Base-by-base conservation (phyloP, 2,888 invertebrate species). In the Eilema depressum region DNA sequence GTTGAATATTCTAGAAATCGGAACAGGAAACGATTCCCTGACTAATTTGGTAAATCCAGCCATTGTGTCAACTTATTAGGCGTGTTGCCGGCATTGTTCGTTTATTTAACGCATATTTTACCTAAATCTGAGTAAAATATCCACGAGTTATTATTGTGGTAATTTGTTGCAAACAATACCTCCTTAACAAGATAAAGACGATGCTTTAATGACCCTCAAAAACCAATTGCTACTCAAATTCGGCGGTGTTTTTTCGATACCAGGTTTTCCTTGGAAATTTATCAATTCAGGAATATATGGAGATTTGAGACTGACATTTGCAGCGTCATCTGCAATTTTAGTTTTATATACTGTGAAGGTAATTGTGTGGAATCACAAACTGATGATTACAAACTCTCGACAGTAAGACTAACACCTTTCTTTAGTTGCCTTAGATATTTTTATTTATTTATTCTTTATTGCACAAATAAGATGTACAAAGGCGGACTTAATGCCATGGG, bases 21-120 rank as follows among this genome's bases (percentile, higher is more conserved):
- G 63, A 53, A 23, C 70, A 72, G 72, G 56, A 75, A 76, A 76
- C 70, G 57, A 64, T 73, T 71, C 70, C 62, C 70, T 71, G 78
- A 79, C 86, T 69, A 73, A 84, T 77, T 83, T 80, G 84, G 85
- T 78, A 83, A 85, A 83, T 76, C 75, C 76, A 66, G 64, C 77
- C 75, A 86, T 87, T 87, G 84, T 87, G 74, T 81, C 25, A 61
- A 60, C 70, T 59, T 68, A 80, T 66, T 79, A 70, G 81, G 82
- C 81, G 81, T 78, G 77, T 80, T 73, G 76, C 66, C 37, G 3
- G 17, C 61, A 11, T 41, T 61, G 30, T 61, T 61, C 61, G 10
- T 61, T 23, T 5, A 26, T 26, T 59, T 23, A 59, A 59, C 26
- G 57, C 23, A 59, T 53, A 53, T 2, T 53, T 53, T 53, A 53